phyloP scores from a whole-genome alignment of 1,140 invertebrate genomes.

The Oreohelix idahoensis region DNA sequence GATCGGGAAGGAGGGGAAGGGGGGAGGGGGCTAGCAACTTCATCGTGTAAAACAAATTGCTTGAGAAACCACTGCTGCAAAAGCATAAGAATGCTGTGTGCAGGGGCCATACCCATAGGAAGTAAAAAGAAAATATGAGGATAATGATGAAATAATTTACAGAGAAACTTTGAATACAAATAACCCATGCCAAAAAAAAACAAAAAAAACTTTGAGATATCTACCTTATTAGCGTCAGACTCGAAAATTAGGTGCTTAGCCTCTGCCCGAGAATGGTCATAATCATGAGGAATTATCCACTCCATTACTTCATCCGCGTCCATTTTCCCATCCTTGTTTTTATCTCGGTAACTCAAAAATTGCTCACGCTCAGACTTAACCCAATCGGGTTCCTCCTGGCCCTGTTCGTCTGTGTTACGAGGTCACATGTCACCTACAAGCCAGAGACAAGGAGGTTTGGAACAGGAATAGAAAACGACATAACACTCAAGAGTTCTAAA shows the following conservation, averaged over 20 bases:
- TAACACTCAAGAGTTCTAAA: too few species aligned
- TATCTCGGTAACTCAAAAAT: conserved; percentile 84
- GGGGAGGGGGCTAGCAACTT: too few species aligned
- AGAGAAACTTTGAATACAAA: background rate
- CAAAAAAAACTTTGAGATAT: background rate
- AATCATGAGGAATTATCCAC: conserved; percentile 97
- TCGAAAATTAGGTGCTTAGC: conserved; percentile 95
- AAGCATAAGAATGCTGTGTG: too few species aligned
- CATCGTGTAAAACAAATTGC: too few species aligned
- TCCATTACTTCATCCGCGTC: conserved; percentile 87
- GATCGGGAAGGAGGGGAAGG: too few species aligned
- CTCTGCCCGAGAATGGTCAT: conserved; percentile 97
- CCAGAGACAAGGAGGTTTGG: conserved; percentile 18
- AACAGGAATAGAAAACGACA: background rate
- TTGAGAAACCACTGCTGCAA: too few species aligned
- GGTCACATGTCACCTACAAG: conserved; percentile 69
- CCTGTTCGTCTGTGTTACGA: conserved; percentile 72
- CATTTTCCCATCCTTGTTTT: conserved; percentile 91
- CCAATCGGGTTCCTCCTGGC: conserved; percentile 93
- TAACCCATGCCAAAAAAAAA: background rate
- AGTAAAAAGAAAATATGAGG: too few species aligned
- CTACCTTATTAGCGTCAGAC: conserved; percentile 87
- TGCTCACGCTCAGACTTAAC: conserved; percentile 94
- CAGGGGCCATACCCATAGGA: too few species aligned
- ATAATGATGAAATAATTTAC: too few species aligned